Conservation (phyloP, 2,888 invertebrate genomes). For the Polia nebulosa region DNA sequence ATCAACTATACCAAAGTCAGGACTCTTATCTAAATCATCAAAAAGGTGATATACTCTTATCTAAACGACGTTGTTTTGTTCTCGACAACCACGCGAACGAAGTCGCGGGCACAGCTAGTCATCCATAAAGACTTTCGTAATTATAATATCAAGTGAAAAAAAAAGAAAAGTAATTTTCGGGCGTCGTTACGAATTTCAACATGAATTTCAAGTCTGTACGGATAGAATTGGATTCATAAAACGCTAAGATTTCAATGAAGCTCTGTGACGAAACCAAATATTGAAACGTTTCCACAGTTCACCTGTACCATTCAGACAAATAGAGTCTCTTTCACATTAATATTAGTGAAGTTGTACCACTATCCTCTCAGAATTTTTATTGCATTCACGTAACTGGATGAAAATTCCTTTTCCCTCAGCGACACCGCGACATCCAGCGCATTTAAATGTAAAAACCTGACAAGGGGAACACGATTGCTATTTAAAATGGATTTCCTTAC, state of each 20-base stretch:
- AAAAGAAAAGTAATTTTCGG: too few relatives aligned
- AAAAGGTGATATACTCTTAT: too few relatives aligned
- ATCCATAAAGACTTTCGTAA: too few relatives aligned
- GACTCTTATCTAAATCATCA: too few relatives aligned
- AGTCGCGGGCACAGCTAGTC: too few relatives aligned
- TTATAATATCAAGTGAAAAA: too few relatives aligned
- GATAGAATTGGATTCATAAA: neutral
- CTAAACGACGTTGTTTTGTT: too few relatives aligned
- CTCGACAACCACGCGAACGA: too few relatives aligned
- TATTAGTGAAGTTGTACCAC: conserved; percentile 20
- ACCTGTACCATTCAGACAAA: conserved; percentile 2
- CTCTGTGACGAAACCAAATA: neutral
- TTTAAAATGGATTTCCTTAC: conserved; percentile 51
- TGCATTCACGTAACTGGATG: conserved; percentile 38
- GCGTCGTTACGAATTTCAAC: neutral
- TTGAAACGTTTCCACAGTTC: neutral
- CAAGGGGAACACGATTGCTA: conserved; percentile 47
- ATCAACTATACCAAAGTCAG: too few relatives aligned
- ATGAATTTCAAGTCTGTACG: neutral
- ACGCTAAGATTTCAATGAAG: neutral
- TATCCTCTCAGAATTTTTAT: conserved; percentile 36
- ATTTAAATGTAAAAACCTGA: conserved; percentile 54
- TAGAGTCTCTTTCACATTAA: conserved; percentile 26
- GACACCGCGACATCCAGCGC: conserved; percentile 29
- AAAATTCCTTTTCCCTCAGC: conserved; percentile 44